Conservation (phyloP, 2,888 invertebrate species). For the Aromia moschata region DNA sequence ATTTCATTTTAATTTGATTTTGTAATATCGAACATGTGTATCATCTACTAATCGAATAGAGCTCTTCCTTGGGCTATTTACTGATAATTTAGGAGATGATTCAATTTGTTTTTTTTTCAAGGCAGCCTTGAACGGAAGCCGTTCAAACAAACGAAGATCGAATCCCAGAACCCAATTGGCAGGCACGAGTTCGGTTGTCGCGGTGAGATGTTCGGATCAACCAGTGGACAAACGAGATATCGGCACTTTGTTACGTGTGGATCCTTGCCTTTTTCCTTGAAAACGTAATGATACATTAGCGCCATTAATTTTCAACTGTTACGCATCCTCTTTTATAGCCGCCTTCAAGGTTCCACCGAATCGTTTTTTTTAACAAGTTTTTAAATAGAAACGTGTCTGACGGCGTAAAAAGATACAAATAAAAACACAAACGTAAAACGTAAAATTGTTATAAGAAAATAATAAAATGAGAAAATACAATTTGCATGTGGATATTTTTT, state of each 20-base stretch:
- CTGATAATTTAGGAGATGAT: slow-evolving; percentile 11
- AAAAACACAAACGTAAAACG: too few relatives aligned
- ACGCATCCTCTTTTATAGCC: slow-evolving; percentile 12
- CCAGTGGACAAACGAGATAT: background rate
- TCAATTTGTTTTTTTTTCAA: slow-evolving; percentile 15
- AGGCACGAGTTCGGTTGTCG: background rate
- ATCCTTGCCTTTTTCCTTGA: slow-evolving; percentile 15
- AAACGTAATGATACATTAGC: slow-evolving; percentile 19
- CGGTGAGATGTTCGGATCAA: background rate
- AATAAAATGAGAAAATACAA: too few relatives aligned
- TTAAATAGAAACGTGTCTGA: too few relatives aligned
- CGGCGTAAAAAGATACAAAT: too few relatives aligned
- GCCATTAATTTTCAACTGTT: slow-evolving; percentile 15
- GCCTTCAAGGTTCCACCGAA: slow-evolving; percentile 8
- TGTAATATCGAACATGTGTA: too few relatives aligned
- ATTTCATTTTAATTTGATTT: too few relatives aligned
- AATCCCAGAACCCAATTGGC: background rate
- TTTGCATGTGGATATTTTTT: too few relatives aligned
- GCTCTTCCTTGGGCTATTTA: slow-evolving; percentile 7
- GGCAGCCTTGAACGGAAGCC: background rate
- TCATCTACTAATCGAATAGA: too few relatives aligned
- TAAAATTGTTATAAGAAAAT: too few relatives aligned
- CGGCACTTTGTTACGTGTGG: background rate
- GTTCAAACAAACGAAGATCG: background rate
- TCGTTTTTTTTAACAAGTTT: background rate